Percentiles rank a stretch among this genome's conserved stretches.
phyloP scores from a whole-genome alignment of 1,140 invertebrate species.

The Chironomus tepperi region DNA sequence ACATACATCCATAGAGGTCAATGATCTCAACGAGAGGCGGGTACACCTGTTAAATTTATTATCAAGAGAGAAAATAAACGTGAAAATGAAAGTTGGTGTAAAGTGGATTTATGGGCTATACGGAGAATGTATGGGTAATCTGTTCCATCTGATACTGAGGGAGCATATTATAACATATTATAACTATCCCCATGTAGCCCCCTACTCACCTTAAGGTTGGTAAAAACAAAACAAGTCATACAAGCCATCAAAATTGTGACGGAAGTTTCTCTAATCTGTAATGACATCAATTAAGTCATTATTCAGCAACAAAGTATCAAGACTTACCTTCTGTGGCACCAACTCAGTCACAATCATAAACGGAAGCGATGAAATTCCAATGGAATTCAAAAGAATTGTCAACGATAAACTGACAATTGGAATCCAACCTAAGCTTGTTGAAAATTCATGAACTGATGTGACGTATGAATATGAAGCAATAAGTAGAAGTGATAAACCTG shows the following conservation, averaged over 20 bases:
- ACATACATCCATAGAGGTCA: constrained; percentile 35
- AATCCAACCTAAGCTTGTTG: not conserved
- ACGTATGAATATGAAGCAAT: not conserved
- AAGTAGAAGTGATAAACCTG: not conserved
- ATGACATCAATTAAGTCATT: not conserved
- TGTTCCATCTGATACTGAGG: too few relatives aligned
- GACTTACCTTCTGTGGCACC: constrained; percentile 33
- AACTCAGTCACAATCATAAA: constrained; percentile 27
- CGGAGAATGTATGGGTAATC: too few relatives aligned
- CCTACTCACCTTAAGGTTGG: constrained; percentile 30
- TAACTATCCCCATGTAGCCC: too few relatives aligned
- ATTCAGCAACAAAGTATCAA: not conserved
- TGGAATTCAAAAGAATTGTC: not conserved
- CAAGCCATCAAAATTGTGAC: constrained; percentile 31
- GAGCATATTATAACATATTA: too few relatives aligned
- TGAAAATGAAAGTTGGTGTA: not conserved
- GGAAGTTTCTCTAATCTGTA: constrained; percentile 35
- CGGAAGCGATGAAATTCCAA: constrained; percentile 4
- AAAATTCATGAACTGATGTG: not conserved
- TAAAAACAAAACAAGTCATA: constrained; percentile 32
- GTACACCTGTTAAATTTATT: constrained; percentile 27
- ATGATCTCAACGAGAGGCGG: constrained; percentile 32
- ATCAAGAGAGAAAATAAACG: not conserved
- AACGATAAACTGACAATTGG: constrained; percentile 22
- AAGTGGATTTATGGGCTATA: not conserved